Evolutionary conservation across 2,888 invertebrate species (phyloP), one percentile per base, ranked within the genome.

Genomic region (Coleophora deauratella): DNA sequence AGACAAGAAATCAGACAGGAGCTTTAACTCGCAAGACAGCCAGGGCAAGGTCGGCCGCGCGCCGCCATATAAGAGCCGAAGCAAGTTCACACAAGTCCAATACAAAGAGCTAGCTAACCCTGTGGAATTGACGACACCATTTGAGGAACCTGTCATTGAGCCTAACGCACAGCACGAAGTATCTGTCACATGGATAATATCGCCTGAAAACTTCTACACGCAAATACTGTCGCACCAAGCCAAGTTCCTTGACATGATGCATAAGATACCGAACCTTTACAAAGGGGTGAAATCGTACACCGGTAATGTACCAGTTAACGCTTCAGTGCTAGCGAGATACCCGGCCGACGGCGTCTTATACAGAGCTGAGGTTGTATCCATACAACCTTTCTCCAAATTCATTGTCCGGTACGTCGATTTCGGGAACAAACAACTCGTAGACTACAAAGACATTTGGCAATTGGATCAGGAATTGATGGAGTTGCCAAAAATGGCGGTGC

Each of bases 401-500:
- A 87, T 90, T 42, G 91, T 94, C 0, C 86, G 89, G 21, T 94
- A 91, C 59, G 87, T 94, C 1, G 94, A 94, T 69, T 93, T 91
- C 54, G 94, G 94, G 2, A 93, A 93, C 57, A 87, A 87, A 42
- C 89, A 90, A 33, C 75, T 88, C 0, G 90, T 93, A 0, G 87
- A 88, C 35, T 78, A 82, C 0, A 85, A 77, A 45, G 90, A 91
- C 53, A 88, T 93, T 15, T 94, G 91, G 88, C 88, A 89, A 38
- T 77, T 93, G 44, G 92, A 93, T 52, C 86, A 81, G 36, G 87
- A 89, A 45, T 88, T 92, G 46, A 85, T 91, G 67, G 80, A 82
- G 3, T 65, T 92, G 13, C 92, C 94, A 0, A 89, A 88, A 39
- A 91, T 93, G 87, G 92, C 93, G 0, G 75, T 93, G 0, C 86